A percentile compares a stretch with the other conserved stretches of the same genome.
These are phyloP conservation scores for Galaxea fascicularis DNA, from an alignment of 92 coral and sea anemone species.

Conservation along the genomic window DNA sequence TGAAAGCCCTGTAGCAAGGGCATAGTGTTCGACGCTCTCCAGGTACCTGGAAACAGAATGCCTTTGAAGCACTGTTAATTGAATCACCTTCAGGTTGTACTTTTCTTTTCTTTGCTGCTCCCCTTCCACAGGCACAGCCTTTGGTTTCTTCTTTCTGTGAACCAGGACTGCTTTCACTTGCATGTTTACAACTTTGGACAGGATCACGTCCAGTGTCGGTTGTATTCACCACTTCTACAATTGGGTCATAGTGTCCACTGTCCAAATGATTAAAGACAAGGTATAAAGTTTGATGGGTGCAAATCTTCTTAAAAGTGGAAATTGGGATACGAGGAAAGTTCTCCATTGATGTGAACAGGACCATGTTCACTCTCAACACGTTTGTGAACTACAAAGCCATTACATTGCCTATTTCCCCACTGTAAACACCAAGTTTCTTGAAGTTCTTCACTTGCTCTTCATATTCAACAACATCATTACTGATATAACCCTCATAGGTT, in stretches of 20 bases:
- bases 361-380: slow-evolving; percentile 53
- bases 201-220: slow-evolving; percentile 24
- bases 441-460: slow-evolving; percentile 54
- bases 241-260: slow-evolving; percentile 71
- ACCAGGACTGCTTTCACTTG: slow-evolving; percentile 12
- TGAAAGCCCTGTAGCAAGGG: slow-evolving; percentile 41
- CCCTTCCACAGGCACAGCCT: slow-evolving; percentile 65
- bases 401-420: slow-evolving; percentile 59
- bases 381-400: slow-evolving; percentile 60
- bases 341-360: slow-evolving; percentile 58
- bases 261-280: slow-evolving; percentile 63
- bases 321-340: slow-evolving; percentile 57
- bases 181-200: slow-evolving; percentile 19
- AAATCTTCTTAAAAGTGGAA: slow-evolving; percentile 40
- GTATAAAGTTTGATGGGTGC: slow-evolving; percentile 57
- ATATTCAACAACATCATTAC: slow-evolving; percentile 33
- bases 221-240: slow-evolving; percentile 44
- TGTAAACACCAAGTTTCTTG: slow-evolving; percentile 47
- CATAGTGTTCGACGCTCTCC: slow-evolving; percentile 46
- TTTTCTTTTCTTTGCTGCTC: slow-evolving; percentile 53
- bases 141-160: slow-evolving; percentile 22
- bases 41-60: slow-evolving; percentile 43
- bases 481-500: slow-evolving; percentile 51
- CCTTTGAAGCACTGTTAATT: slow-evolving; percentile 12
- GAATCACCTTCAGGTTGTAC: slow-evolving; percentile 32